Evolutionary conservation across 2,888 invertebrate genomes (phyloP).

Genomic region (Drosophila mayaguana): DNA sequence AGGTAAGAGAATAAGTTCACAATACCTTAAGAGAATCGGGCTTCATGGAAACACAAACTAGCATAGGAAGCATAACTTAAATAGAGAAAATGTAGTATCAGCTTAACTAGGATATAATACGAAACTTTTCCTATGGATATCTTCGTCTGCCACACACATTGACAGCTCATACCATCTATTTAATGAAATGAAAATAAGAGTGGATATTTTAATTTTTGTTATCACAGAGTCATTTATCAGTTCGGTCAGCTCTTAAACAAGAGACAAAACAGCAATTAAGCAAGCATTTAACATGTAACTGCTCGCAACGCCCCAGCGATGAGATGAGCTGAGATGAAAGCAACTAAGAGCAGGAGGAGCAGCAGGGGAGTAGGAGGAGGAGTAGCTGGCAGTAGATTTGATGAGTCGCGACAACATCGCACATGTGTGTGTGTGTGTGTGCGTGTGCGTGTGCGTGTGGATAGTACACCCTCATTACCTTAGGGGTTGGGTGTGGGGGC

Average conservation of each 20-base stretch:
- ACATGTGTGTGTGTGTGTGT: slow-evolving; percentile 7
- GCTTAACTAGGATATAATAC: neutral
- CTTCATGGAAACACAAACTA: neutral
- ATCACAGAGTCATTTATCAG: slow-evolving; percentile 52
- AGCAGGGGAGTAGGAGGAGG: neutral
- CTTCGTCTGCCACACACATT: neutral
- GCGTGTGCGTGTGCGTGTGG: neutral
- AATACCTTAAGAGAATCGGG: too few relatives aligned
- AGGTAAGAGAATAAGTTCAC: too few relatives aligned
- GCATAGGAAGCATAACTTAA: too few relatives aligned
- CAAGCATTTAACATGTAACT: slow-evolving; percentile 71
- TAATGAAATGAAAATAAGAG: slow-evolving; percentile 1
- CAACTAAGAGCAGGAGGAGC: neutral
- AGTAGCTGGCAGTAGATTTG: slow-evolving; percentile 35
- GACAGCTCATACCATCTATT: neutral
- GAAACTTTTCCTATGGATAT: neutral
- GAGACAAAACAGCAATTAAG: slow-evolving; percentile 58
- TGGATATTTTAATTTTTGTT: neutral
- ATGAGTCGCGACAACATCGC: slow-evolving; percentile 11
- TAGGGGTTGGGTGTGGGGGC: slow-evolving; percentile 6
- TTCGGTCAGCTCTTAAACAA: slow-evolving; percentile 63
- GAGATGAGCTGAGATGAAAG: slow-evolving; percentile 15
- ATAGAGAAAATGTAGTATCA: neutral
- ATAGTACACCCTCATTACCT: slow-evolving; percentile 46
- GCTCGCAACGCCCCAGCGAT: slow-evolving; percentile 70